phyloP scores from a whole-genome alignment of 2,797 vertebrate species.

The Pagetopsis macropterus region DNA sequence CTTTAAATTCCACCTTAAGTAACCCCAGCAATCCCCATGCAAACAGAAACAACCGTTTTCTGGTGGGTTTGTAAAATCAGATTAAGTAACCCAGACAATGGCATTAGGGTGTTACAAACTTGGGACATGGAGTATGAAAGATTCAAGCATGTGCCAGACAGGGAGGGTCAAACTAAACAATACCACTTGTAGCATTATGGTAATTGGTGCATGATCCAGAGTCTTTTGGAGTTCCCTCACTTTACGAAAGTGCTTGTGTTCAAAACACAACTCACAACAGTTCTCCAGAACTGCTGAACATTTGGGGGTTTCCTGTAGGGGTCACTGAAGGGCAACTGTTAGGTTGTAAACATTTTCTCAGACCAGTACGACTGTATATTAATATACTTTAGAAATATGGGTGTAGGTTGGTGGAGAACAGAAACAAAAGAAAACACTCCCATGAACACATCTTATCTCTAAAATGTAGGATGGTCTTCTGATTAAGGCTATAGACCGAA shows the following conservation, averaged over 20 bases:
- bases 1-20: constrained; percentile 35
- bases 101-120: neutral
- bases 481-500: constrained; percentile 60
- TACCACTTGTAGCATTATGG: neutral
- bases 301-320: constrained; percentile 20
- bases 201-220: neutral
- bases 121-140: neutral
- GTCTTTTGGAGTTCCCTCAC: neutral
- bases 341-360: constrained; percentile 63
- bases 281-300: constrained; percentile 19
- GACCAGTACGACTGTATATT: constrained; percentile 37
- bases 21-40: constrained; percentile 5
- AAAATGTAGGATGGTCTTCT: constrained; percentile 31
- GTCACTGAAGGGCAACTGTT: constrained; percentile 30
- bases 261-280: neutral
- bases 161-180: neutral
- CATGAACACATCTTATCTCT: constrained; percentile 38
- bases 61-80: neutral
- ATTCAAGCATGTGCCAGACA: neutral
- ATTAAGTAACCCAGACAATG: neutral
- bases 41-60: neutral
- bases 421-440: constrained; percentile 36
- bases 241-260: neutral
- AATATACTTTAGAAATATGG: constrained; percentile 48
- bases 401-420: constrained; percentile 40